Conservation (phyloP, 37 sponge, comb jelly and placozoan genomes). For the Ianthella basta region DNA sequence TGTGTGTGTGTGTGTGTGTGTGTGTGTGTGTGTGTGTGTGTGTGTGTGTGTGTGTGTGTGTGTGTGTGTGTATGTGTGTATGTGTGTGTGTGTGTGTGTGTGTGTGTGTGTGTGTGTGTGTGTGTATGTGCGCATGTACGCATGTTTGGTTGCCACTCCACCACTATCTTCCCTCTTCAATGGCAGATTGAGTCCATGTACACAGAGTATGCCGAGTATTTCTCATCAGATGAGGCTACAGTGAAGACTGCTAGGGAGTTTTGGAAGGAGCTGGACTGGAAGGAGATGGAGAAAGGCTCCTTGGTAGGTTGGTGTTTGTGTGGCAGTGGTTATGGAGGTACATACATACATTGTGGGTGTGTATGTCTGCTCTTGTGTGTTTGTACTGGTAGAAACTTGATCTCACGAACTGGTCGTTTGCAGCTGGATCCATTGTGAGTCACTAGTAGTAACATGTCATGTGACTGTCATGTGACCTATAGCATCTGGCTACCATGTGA, state of each 20-base stretch:
- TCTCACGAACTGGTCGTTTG: not conserved
- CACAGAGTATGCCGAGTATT: constrained; percentile 33
- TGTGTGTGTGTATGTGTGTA: not conserved
- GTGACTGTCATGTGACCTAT: too few relatives aligned
- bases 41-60: not conserved
- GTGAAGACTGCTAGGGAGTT: constrained; percentile 33
- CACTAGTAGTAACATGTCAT: not conserved
- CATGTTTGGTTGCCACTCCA: not conserved
- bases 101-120: not conserved
- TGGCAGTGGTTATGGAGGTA: not conserved
- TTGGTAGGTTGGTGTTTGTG: constrained; percentile 29
- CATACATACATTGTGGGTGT: not conserved
- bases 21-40: not conserved
- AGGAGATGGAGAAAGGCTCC: constrained; percentile 22
- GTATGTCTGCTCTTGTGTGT: not conserved
- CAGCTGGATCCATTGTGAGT: not conserved
- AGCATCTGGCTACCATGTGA: not conserved
- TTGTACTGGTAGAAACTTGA: not conserved
- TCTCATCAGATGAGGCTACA: not conserved
- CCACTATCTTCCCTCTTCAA: not conserved
- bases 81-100: not conserved
- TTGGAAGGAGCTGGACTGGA: constrained; percentile 52
- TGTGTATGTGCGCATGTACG: not conserved
- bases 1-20: not conserved
- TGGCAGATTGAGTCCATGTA: constrained; percentile 47